phyloP scores from a whole-genome alignment of 1,140 invertebrate genomes.

The Dendrolimus punctatus region DNA sequence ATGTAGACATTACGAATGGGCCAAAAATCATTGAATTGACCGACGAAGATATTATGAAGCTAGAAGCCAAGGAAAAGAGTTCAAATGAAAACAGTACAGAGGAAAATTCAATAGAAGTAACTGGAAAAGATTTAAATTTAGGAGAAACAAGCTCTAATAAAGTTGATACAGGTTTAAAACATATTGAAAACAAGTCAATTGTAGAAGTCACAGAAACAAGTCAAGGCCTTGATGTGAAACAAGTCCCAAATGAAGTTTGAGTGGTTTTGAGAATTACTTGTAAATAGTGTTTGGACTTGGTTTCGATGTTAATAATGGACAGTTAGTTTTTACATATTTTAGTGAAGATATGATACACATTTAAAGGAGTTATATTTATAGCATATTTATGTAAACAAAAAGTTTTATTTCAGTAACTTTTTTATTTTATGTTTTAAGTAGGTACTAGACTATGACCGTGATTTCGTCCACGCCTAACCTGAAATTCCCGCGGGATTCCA shows the following conservation, averaged over 20 bases:
- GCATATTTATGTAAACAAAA: too few relatives aligned
- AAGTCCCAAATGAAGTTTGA: too few relatives aligned
- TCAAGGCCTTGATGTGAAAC: too few relatives aligned
- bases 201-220: not conserved
- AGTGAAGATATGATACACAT: not conserved
- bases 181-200: constrained; percentile 1
- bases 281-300: constrained; percentile 3
- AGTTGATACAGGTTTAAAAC: constrained; percentile 2
- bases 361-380: too few relatives aligned
- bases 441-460: too few relatives aligned
- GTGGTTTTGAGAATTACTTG: not conserved
- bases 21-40: constrained; percentile 2
- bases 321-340: constrained; percentile 1
- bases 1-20: constrained; percentile 10
- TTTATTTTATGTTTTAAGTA: too few relatives aligned
- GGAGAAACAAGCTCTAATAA: constrained; percentile 1
- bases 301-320: constrained; percentile 3
- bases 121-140: not conserved
- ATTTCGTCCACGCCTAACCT: too few relatives aligned
- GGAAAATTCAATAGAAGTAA: not conserved
- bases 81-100: not conserved
- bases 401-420: too few relatives aligned
- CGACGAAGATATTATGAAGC: not conserved
- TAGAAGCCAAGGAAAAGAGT: not conserved
- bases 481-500: too few relatives aligned